phyloP scores from a whole-genome alignment of 2,888 invertebrate species.

The Lasioglossum villosulum region DNA sequence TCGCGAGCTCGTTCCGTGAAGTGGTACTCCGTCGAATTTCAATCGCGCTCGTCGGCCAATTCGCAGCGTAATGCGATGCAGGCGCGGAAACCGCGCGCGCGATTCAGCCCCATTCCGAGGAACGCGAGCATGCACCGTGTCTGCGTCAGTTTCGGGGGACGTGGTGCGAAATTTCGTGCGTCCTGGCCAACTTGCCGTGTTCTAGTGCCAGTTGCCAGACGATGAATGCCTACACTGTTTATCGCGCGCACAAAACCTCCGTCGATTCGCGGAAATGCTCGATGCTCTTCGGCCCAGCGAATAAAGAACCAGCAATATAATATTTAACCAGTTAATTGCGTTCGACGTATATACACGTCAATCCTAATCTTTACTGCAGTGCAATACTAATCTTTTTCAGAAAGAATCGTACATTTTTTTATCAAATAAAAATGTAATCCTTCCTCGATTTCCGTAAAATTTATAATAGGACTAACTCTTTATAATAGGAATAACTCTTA shows the following conservation, averaged over 20 bases:
- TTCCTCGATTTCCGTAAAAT: too few species aligned
- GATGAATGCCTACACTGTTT: slow-evolving; percentile 78
- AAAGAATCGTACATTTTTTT: too few species aligned
- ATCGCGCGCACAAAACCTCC: slow-evolving; percentile 41
- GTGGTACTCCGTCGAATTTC: slow-evolving; percentile 47
- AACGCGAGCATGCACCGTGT: slow-evolving; percentile 14
- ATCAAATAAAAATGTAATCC: too few species aligned
- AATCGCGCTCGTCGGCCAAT: slow-evolving; percentile 47
- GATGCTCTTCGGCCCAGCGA: background rate
- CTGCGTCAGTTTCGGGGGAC: slow-evolving; percentile 15
- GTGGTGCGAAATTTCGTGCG: slow-evolving; percentile 74
- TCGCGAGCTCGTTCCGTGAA: slow-evolving; percentile 39
- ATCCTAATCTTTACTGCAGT: too few species aligned
- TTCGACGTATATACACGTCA: too few species aligned
- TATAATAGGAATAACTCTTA: too few species aligned
- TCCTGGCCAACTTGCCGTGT: slow-evolving; percentile 69
- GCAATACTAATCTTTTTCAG: too few species aligned
- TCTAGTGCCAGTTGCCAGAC: slow-evolving; percentile 67
- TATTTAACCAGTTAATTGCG: too few species aligned
- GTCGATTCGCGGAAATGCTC: background rate
- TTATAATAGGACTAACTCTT: too few species aligned
- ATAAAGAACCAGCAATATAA: background rate
- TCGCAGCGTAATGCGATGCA: slow-evolving; percentile 48
- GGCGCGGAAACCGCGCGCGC: slow-evolving; percentile 54
- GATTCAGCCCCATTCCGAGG: slow-evolving; percentile 41